These are phyloP conservation scores for Eulimnadia texana DNA, from an alignment of 1,140 invertebrate genomes.

Conservation along the genomic window DNA sequence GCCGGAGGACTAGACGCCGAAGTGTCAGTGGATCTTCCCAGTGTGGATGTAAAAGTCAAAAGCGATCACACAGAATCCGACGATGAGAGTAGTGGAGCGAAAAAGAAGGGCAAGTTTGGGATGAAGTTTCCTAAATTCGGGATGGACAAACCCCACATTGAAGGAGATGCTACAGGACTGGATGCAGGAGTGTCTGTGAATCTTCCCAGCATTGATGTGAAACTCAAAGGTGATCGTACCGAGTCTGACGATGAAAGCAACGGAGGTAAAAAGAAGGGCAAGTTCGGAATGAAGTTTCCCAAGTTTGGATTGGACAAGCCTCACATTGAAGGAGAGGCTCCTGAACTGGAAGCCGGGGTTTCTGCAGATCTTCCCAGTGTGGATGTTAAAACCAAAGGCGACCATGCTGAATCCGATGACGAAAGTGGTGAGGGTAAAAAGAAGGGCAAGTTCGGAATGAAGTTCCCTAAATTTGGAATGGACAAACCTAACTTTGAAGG, in stretches of 20 bases:
- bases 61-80: neutral
- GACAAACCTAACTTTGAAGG: neutral
- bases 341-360: neutral
- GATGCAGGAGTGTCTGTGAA: no score
- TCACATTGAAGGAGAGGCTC: neutral
- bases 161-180: no score
- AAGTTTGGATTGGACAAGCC: neutral
- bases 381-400: neutral
- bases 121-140: slow-evolving; percentile 5
- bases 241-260: neutral
- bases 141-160: neutral
- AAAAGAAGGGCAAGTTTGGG: neutral
- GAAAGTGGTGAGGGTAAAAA: slow-evolving; percentile 2
- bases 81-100: neutral
- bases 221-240: neutral
- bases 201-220: neutral
- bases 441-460: neutral
- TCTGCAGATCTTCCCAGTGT: neutral
- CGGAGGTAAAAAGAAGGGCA: neutral
- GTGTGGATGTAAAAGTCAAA: neutral
- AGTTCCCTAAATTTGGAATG: slow-evolving; percentile 4
- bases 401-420: neutral
- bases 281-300: slow-evolving; percentile 9
- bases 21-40: slow-evolving; percentile 4
- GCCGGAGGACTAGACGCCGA: neutral